Evolutionary conservation across 2,888 invertebrate species (phyloP).

Genomic region (Melieria crassipennis): DNA sequence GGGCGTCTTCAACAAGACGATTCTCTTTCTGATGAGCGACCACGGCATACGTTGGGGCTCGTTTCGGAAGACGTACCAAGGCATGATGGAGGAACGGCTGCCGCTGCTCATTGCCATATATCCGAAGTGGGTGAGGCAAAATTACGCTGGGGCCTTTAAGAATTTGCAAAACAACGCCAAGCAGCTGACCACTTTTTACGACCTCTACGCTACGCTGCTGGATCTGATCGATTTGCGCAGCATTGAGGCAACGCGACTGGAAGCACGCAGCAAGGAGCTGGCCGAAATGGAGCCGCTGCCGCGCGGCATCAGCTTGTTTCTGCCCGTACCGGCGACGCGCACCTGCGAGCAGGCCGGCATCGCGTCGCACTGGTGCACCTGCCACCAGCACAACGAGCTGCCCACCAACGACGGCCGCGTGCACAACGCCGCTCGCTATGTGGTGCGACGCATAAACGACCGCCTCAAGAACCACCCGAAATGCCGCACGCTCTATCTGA

Average conservation of each 20-base stretch:
- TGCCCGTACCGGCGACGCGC: constrained; percentile 75
- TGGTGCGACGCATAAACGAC: constrained; percentile 74
- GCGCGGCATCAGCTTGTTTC: constrained; percentile 80
- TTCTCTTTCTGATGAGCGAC: constrained; percentile 82
- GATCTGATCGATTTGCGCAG: constrained; percentile 72
- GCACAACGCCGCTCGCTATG: constrained; percentile 69
- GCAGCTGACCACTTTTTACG: constrained; percentile 85
- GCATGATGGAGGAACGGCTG: constrained; percentile 85
- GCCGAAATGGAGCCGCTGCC: constrained; percentile 62
- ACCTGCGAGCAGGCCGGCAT: constrained; percentile 83
- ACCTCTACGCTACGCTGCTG: constrained; percentile 80
- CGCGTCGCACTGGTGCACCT: constrained; percentile 88
- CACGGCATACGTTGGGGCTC: constrained; percentile 90
- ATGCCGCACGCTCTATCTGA: constrained; percentile 74
- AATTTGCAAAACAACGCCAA: constrained; percentile 75
- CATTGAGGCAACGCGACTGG: constrained; percentile 65
- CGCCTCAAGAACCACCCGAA: constrained; percentile 71
- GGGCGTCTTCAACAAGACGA: constrained; percentile 71
- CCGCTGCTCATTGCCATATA: constrained; percentile 81
- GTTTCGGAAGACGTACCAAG: constrained; percentile 84
- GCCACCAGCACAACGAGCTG: constrained; percentile 74
- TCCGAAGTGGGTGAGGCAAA: constrained; percentile 76
- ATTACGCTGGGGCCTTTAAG: constrained; percentile 71
- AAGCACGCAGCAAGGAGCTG: constrained; percentile 59
- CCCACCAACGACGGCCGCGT: constrained; percentile 68